Conservation (phyloP, 1,140 invertebrate species). For the Vanessa atalanta region DNA sequence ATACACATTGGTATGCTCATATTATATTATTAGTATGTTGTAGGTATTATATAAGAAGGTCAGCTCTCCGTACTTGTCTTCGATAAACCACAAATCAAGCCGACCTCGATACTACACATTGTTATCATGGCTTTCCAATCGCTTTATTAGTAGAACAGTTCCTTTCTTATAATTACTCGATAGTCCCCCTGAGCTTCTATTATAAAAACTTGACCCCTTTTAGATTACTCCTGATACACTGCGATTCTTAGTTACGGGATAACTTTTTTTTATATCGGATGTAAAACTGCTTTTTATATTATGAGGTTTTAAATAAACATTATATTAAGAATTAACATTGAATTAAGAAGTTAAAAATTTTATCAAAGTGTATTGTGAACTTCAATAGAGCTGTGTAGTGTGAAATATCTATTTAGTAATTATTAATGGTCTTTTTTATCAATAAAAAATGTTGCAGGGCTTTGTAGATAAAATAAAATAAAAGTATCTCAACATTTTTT, state of each 20-base stretch:
- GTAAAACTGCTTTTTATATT: too few species aligned
- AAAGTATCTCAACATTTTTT: too few species aligned
- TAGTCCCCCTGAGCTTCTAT: background rate
- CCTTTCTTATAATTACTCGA: conserved; percentile 20
- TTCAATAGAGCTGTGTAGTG: too few species aligned
- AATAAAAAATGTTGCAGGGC: too few species aligned
- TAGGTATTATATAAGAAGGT: conserved; percentile 14
- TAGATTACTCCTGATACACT: background rate
- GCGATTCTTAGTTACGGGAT: background rate
- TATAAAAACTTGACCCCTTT: background rate
- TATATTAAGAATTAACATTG: too few species aligned
- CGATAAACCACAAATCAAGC: conserved; percentile 29
- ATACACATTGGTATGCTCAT: background rate
- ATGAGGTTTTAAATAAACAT: too few species aligned
- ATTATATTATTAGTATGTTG: background rate
- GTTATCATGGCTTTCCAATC: conserved; percentile 24
- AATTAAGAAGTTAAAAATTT: too few species aligned
- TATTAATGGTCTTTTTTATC: too few species aligned
- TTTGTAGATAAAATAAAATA: too few species aligned
- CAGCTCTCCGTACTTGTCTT: conserved; percentile 21
- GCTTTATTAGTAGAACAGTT: conserved; percentile 31
- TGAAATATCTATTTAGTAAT: too few species aligned
- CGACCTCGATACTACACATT: conserved; percentile 21
- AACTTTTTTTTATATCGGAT: background rate
- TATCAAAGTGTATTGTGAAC: too few species aligned